These are phyloP conservation scores for Furcula furcula DNA, from an alignment of 2,888 invertebrate species.

Conservation along the genomic window DNA sequence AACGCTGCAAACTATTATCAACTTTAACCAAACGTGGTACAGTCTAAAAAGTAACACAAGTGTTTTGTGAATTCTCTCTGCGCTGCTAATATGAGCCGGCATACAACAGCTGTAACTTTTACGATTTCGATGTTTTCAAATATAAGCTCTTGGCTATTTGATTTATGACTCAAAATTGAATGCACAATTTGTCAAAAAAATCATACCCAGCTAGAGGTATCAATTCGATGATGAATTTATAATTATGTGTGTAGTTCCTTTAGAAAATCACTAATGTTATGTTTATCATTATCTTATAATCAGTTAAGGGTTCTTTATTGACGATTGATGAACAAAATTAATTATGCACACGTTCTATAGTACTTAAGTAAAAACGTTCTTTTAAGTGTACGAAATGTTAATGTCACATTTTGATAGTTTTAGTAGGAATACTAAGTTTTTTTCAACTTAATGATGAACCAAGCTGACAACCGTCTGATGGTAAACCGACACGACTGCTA, in stretches of 20 bases:
- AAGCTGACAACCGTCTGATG: too few species aligned
- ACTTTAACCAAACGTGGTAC: slow-evolving; percentile 14
- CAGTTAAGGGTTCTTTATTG: too few species aligned
- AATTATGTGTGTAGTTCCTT: slow-evolving; percentile 18
- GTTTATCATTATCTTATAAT: too few species aligned
- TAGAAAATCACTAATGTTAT: slow-evolving; percentile 16
- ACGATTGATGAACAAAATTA: too few species aligned
- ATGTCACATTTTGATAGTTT: too few species aligned
- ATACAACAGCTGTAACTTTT: slow-evolving; percentile 29
- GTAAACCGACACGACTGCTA: too few species aligned
- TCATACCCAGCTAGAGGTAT: slow-evolving; percentile 19
- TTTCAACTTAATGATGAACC: too few species aligned
- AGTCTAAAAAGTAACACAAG: slow-evolving; percentile 10
- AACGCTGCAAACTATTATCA: slow-evolving; percentile 5
- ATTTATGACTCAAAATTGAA: slow-evolving; percentile 12
- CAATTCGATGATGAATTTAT: slow-evolving; percentile 23
- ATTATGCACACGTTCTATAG: too few species aligned
- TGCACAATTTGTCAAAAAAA: too few species aligned
- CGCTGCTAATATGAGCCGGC: slow-evolving; percentile 15
- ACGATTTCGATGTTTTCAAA: slow-evolving; percentile 7
- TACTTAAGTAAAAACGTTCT: too few species aligned
- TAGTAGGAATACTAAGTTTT: too few species aligned
- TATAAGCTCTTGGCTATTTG: slow-evolving; percentile 1
- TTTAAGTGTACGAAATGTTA: too few species aligned
- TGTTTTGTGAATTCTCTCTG: slow-evolving; percentile 13